Evolutionary conservation across 2,797 vertebrate species (phyloP).

Genomic region (Oreortyx pictus): DNA sequence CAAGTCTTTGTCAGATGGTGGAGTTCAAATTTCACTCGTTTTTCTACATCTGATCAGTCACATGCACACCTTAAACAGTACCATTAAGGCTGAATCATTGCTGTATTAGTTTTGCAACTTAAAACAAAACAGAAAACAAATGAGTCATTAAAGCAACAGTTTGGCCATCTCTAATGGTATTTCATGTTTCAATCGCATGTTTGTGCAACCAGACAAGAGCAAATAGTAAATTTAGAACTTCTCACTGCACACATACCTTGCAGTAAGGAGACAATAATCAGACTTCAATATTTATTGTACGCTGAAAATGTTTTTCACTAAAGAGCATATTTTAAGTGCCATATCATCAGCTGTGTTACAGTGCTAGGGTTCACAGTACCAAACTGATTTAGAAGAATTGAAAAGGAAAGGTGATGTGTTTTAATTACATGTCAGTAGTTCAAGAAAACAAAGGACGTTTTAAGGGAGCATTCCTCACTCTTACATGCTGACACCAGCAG

Average conservation of each 20-base stretch:
- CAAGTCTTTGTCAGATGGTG: background rate
- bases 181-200: background rate
- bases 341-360: background rate
- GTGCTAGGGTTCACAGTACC: background rate
- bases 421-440: background rate
- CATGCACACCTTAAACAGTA: background rate
- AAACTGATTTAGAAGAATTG: background rate
- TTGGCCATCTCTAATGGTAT: background rate
- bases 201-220: background rate
- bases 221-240: background rate
- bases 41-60: background rate
- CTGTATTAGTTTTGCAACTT: slow-evolving; percentile 4
- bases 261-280: background rate
- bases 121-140: background rate
- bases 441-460: background rate
- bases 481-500: background rate
- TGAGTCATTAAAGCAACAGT: background rate
- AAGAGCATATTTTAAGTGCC: background rate
- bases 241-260: background rate
- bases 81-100: background rate
- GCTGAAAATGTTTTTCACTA: background rate
- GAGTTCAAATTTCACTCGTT: background rate
- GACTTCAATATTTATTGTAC: background rate
- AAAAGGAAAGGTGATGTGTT: background rate
- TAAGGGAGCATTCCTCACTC: background rate